Percentiles rank a stretch among this genome's conserved stretches.
Conservation (phyloP, 2,113 vertebrate genomes). For the Callorhinus ursinus region DNA sequence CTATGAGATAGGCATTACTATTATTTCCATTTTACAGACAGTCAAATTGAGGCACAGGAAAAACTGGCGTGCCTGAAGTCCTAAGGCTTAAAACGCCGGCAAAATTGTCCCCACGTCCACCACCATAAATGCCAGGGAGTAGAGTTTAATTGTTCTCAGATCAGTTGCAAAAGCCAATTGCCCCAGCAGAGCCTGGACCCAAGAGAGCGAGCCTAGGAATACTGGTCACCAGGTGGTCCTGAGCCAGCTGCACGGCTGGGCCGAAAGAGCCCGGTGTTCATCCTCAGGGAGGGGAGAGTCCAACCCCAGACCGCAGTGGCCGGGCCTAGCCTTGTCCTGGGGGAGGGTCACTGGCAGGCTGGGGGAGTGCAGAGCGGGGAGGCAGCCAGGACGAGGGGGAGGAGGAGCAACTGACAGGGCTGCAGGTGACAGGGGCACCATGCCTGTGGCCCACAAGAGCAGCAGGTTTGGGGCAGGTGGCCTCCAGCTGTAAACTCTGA, state of each 20-base stretch:
- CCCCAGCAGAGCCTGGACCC: background rate
- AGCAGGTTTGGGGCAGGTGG: background rate
- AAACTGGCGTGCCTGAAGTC: background rate
- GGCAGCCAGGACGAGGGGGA: background rate
- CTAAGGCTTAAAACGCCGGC: background rate
- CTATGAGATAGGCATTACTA: background rate
- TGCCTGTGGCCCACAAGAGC: background rate
- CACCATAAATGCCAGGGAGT: background rate
- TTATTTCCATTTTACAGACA: background rate
- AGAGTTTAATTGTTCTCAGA: background rate
- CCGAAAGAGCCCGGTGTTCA: background rate
- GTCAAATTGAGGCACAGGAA: background rate
- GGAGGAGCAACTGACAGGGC: background rate
- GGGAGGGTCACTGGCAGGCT: background rate
- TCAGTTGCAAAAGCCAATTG: background rate
- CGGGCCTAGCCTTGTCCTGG: background rate
- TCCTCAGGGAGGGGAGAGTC: background rate
- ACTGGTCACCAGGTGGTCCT: background rate
- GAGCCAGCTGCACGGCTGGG: background rate
- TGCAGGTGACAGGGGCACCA: background rate
- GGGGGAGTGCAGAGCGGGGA: background rate
- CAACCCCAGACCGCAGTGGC: background rate
- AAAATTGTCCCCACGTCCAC: background rate
- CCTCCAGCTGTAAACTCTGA: background rate
- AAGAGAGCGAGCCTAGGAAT: background rate